Base-by-base conservation (phyloP, 2,113 vertebrate species). In the Nothoprocta perdicaria region DNA sequence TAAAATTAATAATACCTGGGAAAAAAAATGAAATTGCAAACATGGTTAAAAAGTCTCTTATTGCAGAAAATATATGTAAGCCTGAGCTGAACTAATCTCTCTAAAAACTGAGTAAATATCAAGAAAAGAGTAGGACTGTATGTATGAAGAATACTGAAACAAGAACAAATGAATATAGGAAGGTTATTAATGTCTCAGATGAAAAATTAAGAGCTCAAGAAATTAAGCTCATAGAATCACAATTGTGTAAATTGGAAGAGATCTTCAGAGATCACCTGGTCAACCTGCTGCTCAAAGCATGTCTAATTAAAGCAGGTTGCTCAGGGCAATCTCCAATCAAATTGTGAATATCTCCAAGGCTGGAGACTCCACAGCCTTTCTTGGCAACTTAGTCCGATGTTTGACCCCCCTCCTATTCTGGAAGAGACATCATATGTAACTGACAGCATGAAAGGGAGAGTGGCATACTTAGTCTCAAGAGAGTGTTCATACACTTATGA, bases 251-350 rank as follows among this genome's bases (percentile, higher is more conserved):
- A 6, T 29, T 81, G 38, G 35, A 71, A 60, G 31, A 75, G 27
- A 41, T 9, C 5, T 79, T 14, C 9, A 4, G 10, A 80, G 12
- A 11, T 69, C 22, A 5, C 50, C 8, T 69, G 33, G 43, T 41
- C 9, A 22, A 11, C 2, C 1, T 7, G 1, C 8, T 65, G 4
- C 33, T 79, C 8, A 0, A 40, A n/a, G 35, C 29, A 19, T 1
- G 2, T 52, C 19, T 19, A 12, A 9, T 18, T 58, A 26, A 40
- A 53, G 53, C 16, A 66, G 3, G 7, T 76, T 69, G 2, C 35
- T 79, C n/a, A 19, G 38, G 8, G 23, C 29, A 15, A 35, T 14
- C 3, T 38, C 21, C n/a, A n/a, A 33, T 68, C 18, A 43, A 50
- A 14, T 85, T 90, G 26, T 76, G 29, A 81, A 35, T 22, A 65